phyloP scores from a whole-genome alignment of 2,797 vertebrate genomes.

The Ciconia nigra region DNA sequence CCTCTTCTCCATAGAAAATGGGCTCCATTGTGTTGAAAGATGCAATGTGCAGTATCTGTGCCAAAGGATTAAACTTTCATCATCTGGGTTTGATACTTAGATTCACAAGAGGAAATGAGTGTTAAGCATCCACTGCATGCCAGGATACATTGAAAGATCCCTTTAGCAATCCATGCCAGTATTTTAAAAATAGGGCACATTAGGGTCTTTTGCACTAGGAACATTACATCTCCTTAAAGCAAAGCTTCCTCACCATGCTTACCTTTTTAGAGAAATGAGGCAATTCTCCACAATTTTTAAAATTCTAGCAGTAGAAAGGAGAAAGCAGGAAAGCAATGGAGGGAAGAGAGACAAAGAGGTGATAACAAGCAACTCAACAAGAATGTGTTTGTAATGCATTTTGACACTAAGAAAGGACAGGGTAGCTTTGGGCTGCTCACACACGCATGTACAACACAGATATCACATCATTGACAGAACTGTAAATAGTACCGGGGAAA shows the following conservation, averaged over 20 bases:
- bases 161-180: background rate
- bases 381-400: background rate
- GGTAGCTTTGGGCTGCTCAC: background rate
- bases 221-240: background rate
- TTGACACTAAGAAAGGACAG: background rate
- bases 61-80: conserved; percentile 61
- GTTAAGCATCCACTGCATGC: conserved; percentile 24
- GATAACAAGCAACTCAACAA: background rate
- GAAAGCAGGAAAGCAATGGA: background rate
- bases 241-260: background rate
- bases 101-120: conserved; percentile 38
- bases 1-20: background rate
- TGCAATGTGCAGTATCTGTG: conserved; percentile 13
- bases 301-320: background rate
- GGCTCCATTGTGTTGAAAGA: conserved; percentile 21
- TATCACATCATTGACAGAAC: background rate
- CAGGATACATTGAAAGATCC: conserved; percentile 39
- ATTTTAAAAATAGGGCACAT: background rate
- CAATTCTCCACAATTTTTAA: background rate
- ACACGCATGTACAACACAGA: background rate
- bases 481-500: background rate
- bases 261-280: background rate
- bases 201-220: background rate
- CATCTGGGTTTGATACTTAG: conserved; percentile 41
- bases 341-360: background rate